Percentiles rank a stretch among this genome's conserved stretches.
Conservation (phyloP, 1,140 invertebrate species). For the Spodoptera frugiperda region DNA sequence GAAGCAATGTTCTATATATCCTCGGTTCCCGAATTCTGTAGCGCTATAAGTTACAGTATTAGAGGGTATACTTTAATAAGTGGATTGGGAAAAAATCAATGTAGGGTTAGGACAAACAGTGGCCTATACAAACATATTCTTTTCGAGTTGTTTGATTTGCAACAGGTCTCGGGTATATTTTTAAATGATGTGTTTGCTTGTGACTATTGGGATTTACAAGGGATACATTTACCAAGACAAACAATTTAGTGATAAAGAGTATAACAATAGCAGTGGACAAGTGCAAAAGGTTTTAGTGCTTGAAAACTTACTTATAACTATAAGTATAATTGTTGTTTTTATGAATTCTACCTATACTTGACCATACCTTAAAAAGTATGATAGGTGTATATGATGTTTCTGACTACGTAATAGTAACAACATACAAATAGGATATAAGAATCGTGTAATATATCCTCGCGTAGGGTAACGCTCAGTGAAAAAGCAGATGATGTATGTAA, state of each 20-base stretch:
- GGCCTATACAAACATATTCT: slow-evolving; percentile 42
- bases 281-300: no score
- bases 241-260: background rate
- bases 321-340: no score
- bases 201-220: slow-evolving; percentile 12
- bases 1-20: slow-evolving; percentile 28
- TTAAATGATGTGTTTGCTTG: slow-evolving; percentile 25
- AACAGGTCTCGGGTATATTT: slow-evolving; percentile 38
- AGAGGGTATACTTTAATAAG: slow-evolving; percentile 31
- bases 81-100: slow-evolving; percentile 23
- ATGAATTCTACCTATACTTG: no score
- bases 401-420: no score
- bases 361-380: no score
- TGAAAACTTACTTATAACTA: no score
- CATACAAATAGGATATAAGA: no score
- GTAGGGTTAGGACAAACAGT: slow-evolving; percentile 20
- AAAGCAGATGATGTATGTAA: no score
- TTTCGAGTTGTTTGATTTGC: slow-evolving; percentile 33
- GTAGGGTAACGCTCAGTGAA: no score
- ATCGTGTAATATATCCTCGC: no score
- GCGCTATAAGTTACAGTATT: slow-evolving; percentile 20
- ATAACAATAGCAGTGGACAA: background rate
- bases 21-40: slow-evolving; percentile 6
- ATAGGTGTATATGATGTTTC: no score
- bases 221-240: slow-evolving; percentile 5